Percentiles rank a stretch among this genome's conserved stretches.
Conservation (phyloP, 1,140 invertebrate genomes). For the Zaprionus kolodkinae region DNA sequence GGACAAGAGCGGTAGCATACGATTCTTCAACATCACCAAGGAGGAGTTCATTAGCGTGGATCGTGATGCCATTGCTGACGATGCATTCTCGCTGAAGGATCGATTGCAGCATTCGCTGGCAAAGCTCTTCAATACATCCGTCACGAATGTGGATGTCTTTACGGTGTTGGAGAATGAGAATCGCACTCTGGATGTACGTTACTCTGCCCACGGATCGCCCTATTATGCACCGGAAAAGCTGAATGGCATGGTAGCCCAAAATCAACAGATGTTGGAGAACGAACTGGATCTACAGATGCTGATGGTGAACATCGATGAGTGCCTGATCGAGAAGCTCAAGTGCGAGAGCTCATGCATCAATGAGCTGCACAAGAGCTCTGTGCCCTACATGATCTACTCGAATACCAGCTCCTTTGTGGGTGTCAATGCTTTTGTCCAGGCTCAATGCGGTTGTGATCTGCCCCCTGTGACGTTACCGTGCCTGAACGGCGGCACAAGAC, state of each 20-base stretch:
- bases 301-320: conserved; percentile 95
- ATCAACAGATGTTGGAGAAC: conserved; percentile 89
- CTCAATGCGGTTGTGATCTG: conserved; percentile 89
- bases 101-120: conserved; percentile 89
- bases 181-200: conserved; percentile 91
- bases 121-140: conserved; percentile 89
- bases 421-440: conserved; percentile 91
- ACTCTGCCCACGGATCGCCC: conserved; percentile 95
- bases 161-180: conserved; percentile 90
- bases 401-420: conserved; percentile 96
- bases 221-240: conserved; percentile 94
- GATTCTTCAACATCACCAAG: conserved; percentile 91
- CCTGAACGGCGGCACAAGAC: conserved; percentile 89
- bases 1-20: conserved; percentile 93
- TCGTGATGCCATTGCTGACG: conserved; percentile 85
- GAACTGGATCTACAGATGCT: conserved; percentile 90
- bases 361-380: conserved; percentile 88
- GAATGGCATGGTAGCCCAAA: conserved; percentile 90
- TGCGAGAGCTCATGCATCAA: conserved; percentile 91
- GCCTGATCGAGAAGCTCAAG: conserved; percentile 89
- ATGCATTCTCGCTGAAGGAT: conserved; percentile 89
- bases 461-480: conserved; percentile 85
- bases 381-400: conserved; percentile 92
- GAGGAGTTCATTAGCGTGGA: conserved; percentile 92
- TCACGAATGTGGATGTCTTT: conserved; percentile 95